Evolutionary conservation across 2,888 invertebrate genomes (phyloP), one percentile per base, ranked within the genome.

Genomic region (Rotaria sp.): DNA sequence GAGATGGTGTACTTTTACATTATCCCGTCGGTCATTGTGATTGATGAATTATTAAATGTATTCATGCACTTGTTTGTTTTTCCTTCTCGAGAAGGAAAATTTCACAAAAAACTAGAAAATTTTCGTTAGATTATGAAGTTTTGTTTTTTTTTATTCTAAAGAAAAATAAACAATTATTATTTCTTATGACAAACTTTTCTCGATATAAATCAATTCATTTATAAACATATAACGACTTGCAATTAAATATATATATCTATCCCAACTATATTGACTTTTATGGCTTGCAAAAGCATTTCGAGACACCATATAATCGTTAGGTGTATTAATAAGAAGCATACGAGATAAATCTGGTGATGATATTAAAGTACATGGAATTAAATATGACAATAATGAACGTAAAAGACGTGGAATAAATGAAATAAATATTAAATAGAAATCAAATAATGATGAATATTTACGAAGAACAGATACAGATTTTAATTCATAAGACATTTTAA

Each of bases 231-330:
- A 97, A 86, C 96, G 93, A 92, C 96, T 95, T 75, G 93, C 90
- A 89, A 97, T 94, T 90, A 96, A 98, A 8, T 98, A 92, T 90
- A 94, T 93, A 52, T 55, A 48, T 86, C 98, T 93, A 92, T 95
- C 98, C 98, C 98, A 99, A 67, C 95, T 94, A 92, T 96, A 94
- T 91, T 99, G 98, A n/a, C 96, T 95, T 88, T 93, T 92, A 91
- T 98, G 96, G 86, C 93, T 93, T 88, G 93, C 93, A 96, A 97
- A 96, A 8, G 96, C 96, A 10, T 1, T 18, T 38, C 55, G 50
- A 5, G 55, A 35, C 35, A 7, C 35, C 55, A 55, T 50, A 52
- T 84, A 55, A 55, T 84, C 52, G 35, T n/a, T 30, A 26, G 80
- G 80, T n/a, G 80, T 45, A 80, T 45, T 80, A 26, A 80, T 13